phyloP scores from a whole-genome alignment of 2,113 vertebrate genomes.

The Daboia siamensis region DNA sequence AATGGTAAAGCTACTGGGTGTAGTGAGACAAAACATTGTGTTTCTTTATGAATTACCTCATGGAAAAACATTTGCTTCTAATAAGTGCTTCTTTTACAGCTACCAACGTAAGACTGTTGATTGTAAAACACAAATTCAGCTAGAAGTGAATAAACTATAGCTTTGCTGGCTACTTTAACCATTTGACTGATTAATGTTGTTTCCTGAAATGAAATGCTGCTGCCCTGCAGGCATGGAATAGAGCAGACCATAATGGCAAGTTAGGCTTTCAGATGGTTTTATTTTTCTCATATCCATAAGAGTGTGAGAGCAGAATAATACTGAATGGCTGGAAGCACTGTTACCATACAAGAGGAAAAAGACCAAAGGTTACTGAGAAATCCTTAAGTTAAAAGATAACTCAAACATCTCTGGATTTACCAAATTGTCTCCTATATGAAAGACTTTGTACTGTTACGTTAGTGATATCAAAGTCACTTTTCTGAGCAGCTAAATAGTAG shows the following conservation, averaged over 20 bases:
- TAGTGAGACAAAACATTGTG: neutral
- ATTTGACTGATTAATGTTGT: constrained; percentile 18
- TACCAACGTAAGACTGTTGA: neutral
- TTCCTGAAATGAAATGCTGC: neutral
- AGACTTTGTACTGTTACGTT: neutral
- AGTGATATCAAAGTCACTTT: neutral
- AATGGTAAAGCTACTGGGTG: neutral
- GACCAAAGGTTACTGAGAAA: neutral
- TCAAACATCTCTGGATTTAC: neutral
- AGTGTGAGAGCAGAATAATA: neutral
- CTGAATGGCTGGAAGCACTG: neutral
- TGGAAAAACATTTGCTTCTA: neutral
- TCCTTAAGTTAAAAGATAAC: neutral
- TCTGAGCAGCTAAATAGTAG: neutral
- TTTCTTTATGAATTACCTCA: neutral
- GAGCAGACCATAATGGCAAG: neutral
- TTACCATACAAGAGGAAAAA: neutral
- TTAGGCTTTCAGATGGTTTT: neutral
- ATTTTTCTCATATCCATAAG: constrained; percentile 14
- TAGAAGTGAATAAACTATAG: neutral
- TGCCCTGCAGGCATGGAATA: constrained; percentile 14
- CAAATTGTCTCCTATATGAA: accelerated
- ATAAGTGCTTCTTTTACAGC: accelerated
- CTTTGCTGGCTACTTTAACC: accelerated
- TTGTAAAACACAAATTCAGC: constrained; percentile 2